Percentiles rank a stretch among this genome's conserved stretches.
These are phyloP conservation scores for Agrilus planipennis DNA, from an alignment of 1,140 invertebrate species.

Conservation along the genomic window DNA sequence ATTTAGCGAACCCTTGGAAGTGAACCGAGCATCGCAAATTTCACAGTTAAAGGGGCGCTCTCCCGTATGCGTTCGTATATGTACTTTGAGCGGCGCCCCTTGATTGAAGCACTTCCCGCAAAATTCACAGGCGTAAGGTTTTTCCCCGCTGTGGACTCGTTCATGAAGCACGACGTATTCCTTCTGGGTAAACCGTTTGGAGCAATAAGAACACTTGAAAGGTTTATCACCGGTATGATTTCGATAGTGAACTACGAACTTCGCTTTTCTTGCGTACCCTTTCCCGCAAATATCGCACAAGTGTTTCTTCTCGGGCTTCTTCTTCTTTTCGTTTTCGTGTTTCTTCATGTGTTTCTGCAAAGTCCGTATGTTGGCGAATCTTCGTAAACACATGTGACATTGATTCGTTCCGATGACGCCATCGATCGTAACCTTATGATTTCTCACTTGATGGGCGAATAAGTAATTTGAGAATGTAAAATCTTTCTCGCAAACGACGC, in stretches of 20 bases:
- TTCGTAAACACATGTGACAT: conserved; percentile 23
- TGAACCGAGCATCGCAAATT: conserved; percentile 38
- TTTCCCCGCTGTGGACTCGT: conserved; percentile 50
- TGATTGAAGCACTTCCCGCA: conserved; percentile 40
- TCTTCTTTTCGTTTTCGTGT: background rate
- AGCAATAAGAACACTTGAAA: conserved; percentile 62
- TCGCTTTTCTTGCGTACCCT: conserved; percentile 23
- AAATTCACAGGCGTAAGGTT: conserved; percentile 39
- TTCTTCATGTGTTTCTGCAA: conserved; percentile 4
- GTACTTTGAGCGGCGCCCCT: conserved; percentile 33
- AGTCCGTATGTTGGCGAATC: conserved; percentile 9
- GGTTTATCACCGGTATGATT: conserved; percentile 72
- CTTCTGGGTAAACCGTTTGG: conserved; percentile 61
- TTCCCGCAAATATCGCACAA: conserved; percentile 19
- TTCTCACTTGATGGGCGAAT: conserved; percentile 28
- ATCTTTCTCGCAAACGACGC: conserved; percentile 36
- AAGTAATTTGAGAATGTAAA: conserved; percentile 33
- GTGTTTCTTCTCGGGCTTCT: conserved; percentile 1
- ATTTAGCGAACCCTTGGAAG: conserved; percentile 22
- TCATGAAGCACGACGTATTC: conserved; percentile 51
- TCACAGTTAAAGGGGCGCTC: conserved; percentile 60
- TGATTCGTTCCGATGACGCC: conserved; percentile 14
- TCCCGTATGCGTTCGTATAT: conserved; percentile 44
- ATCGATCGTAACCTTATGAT: conserved; percentile 20
- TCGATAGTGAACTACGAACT: conserved; percentile 59